A percentile compares a stretch with the other conserved stretches of the same genome.
Evolutionary conservation across 2,113 vertebrate species (phyloP).

Genomic region (Xyliphius kryptos): DNA sequence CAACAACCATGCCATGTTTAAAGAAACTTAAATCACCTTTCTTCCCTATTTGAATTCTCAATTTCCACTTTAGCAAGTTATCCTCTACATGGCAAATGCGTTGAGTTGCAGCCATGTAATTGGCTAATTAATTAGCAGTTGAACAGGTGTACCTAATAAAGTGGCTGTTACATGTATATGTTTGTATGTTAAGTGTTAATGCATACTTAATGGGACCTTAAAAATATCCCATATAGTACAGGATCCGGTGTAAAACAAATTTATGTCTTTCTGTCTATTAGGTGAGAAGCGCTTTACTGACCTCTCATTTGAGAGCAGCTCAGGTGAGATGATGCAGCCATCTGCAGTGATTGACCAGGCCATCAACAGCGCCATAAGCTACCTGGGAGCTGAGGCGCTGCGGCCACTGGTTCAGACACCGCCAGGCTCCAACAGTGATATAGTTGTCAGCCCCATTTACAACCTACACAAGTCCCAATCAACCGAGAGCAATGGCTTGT

Average conservation of each 20-base stretch:
- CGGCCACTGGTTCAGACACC: slow-evolving; percentile 93
- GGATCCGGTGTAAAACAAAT: slow-evolving; percentile 4
- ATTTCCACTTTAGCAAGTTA: too few relatives aligned
- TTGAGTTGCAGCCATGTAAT: too few relatives aligned
- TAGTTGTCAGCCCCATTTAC: slow-evolving; percentile 76
- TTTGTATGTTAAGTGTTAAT: too few relatives aligned
- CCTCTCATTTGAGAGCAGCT: slow-evolving; percentile 74
- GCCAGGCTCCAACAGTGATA: slow-evolving; percentile 71
- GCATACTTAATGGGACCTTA: too few relatives aligned
- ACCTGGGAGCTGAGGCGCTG: slow-evolving; percentile 91
- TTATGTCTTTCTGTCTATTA: slow-evolving; percentile 48
- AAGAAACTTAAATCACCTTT: too few relatives aligned
- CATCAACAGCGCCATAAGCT: slow-evolving; percentile 97
- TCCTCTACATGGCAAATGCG: too few relatives aligned
- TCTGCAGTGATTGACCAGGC: slow-evolving; percentile 97
- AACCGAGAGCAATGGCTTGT: slow-evolving; percentile 55
- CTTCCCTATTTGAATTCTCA: not conserved
- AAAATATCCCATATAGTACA: too few relatives aligned
- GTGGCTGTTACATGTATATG: too few relatives aligned
- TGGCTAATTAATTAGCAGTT: too few relatives aligned
- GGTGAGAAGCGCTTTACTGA: slow-evolving; percentile 89
- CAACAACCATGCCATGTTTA: too few relatives aligned
- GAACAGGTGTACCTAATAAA: too few relatives aligned
- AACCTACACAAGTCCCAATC: slow-evolving; percentile 73
- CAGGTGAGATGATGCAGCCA: slow-evolving; percentile 83